Evolutionary conservation across 2,888 invertebrate genomes (phyloP), one percentile per base, ranked within the genome.

Genomic region (Synanthedon vespiformis): DNA sequence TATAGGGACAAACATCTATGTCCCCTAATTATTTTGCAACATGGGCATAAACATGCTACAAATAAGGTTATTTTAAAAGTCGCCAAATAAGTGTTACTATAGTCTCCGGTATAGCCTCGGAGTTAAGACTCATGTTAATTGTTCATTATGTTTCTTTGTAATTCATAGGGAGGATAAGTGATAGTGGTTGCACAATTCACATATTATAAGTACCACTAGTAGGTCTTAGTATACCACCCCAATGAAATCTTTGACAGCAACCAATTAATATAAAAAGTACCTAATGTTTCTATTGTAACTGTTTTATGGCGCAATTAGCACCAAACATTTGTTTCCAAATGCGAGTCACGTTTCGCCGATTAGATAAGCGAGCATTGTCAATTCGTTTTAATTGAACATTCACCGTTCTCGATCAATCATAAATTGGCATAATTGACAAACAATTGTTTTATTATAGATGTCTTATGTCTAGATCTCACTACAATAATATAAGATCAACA

Each of bases 171-270:
- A 34, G 8, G 34, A 34, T 34, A 8, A 34, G 34, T 2, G 10
- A 34, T 8, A 34, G 10, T 34, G 8, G 22, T 22, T 5, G 22
- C 22, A 22, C 22, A 22, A 22, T 22, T 22, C 22, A 34, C 34
- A 34, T 10, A 34, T 10, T 8, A 3, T n/a, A n/a, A n/a, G n/a
- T 10, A 34, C 34, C 34, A 34, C 34, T 34, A 34, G 8, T 34
- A 10, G 10, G 10, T 34, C 34, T 34, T 34, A 34, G 34, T 34
- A n/a, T n/a, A 34, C 34, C 10, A 34, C 34, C 34, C 34, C 34
- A 34, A 8, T 61, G 64, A 77, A 76, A 71, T 70, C 59, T 72
- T 73, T 75, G 82, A 83, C 82, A 81, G 83, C 58, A 57, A 58
- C 59, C 48, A 58, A 66, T 63, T 62, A 61, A 71, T 69, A 71